A percentile compares a stretch with the other conserved stretches of the same genome.
Conservation (phyloP, 2,888 invertebrate species). For the Gari tellinella region DNA sequence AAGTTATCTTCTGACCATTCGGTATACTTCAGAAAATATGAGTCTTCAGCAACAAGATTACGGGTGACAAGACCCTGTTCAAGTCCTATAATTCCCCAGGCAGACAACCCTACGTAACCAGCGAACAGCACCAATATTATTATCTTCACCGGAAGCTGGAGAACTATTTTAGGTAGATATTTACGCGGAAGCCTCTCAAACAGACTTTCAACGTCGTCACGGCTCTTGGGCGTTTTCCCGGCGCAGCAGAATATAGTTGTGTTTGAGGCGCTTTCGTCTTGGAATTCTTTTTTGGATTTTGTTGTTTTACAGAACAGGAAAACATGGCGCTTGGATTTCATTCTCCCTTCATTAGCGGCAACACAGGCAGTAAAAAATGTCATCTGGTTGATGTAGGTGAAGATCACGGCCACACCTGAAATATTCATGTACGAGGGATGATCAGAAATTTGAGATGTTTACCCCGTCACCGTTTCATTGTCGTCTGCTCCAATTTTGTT, state of each 20-base stretch:
- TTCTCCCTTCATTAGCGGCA: constrained; percentile 73
- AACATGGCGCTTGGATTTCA: constrained; percentile 63
- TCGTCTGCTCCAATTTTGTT: no score
- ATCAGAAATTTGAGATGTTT: no score
- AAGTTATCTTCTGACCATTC: constrained; percentile 51
- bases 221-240: constrained; percentile 51
- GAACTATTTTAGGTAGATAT: constrained; percentile 59
- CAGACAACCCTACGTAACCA: constrained; percentile 63
- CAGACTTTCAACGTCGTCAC: constrained; percentile 61
- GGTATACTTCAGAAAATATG: constrained; percentile 65
- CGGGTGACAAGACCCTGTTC: constrained; percentile 67
- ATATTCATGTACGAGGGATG: no score
- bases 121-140: constrained; percentile 62
- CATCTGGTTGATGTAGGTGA: constrained; percentile 78
- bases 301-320: constrained; percentile 49
- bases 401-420: constrained; percentile 75
- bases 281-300: constrained; percentile 49
- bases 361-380: constrained; percentile 77
- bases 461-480: no score
- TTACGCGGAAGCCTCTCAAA: constrained; percentile 63
- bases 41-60: constrained; percentile 66
- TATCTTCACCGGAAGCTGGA: constrained; percentile 48
- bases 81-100: constrained; percentile 68
- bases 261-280: constrained; percentile 14
- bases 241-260: constrained; percentile 78